A percentile compares a stretch with the other conserved stretches of the same genome.
phyloP scores from a whole-genome alignment of 2,113 vertebrate species.

The Bolborhynchus lineola region DNA sequence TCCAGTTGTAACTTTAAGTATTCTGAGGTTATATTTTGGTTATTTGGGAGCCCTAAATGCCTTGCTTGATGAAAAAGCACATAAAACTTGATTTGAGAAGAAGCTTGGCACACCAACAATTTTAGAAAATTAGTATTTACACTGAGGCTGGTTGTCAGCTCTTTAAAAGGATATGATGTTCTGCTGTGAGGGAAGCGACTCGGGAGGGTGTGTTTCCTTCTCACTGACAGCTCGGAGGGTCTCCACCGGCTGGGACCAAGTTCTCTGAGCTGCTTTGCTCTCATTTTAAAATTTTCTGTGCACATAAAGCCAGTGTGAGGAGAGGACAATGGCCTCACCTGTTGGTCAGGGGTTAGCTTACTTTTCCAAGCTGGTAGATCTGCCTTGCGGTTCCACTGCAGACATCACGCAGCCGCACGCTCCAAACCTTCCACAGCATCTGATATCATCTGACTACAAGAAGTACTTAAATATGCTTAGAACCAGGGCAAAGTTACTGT shows the following conservation, averaged over 20 bases:
- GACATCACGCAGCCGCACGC: neutral
- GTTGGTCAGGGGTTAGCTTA: neutral
- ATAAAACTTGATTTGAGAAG: neutral
- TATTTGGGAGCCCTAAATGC: neutral
- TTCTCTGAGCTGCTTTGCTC: neutral
- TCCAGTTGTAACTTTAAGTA: neutral
- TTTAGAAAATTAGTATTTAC: neutral
- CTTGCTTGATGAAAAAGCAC: neutral
- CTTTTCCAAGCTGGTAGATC: neutral
- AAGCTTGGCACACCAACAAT: neutral
- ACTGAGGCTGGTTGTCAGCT: neutral
- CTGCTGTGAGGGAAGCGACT: neutral
- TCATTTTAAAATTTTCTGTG: neutral
- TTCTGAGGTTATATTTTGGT: neutral
- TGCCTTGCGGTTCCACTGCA: neutral
- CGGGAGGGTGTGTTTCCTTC: conserved; percentile 9
- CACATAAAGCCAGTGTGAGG: neutral
- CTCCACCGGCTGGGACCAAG: neutral
- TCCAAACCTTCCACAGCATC: neutral
- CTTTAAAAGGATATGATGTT: neutral
- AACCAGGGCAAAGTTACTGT: neutral
- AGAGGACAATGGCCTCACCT: neutral
- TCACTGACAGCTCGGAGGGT: neutral
- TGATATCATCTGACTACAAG: neutral
- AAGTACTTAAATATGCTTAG: neutral